A percentile compares a stretch with the other conserved stretches of the same genome.
These are phyloP conservation scores for Pachycephala philippinensis DNA, from an alignment of 2,113 vertebrate species.

Conservation along the genomic window DNA sequence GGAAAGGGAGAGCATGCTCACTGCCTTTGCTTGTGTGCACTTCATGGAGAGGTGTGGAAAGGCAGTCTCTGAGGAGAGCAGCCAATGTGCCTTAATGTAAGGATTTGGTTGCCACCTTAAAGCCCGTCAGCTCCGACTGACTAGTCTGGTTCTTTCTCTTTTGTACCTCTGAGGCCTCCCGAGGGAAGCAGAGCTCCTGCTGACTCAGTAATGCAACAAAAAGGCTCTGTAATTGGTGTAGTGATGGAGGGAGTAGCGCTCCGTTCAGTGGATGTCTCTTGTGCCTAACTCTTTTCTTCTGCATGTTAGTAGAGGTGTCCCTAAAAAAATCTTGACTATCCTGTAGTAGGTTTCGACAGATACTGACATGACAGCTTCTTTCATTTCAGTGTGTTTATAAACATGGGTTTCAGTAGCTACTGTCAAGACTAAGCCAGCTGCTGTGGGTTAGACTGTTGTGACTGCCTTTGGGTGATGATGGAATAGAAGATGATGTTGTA, in stretches of 20 bases:
- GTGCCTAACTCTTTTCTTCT: background rate
- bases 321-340: background rate
- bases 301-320: background rate
- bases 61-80: background rate
- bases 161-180: background rate
- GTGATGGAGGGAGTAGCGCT: background rate
- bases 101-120: background rate
- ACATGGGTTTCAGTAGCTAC: background rate
- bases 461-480: background rate
- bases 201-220: constrained; percentile 18
- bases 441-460: background rate
- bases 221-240: background rate
- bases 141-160: constrained; percentile 46
- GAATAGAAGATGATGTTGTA: background rate
- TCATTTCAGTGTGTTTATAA: background rate
- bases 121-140: background rate
- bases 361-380: background rate
- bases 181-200: background rate
- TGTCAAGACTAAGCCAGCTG: background rate
- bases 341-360: background rate
- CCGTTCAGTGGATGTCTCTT: background rate
- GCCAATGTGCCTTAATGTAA: background rate
- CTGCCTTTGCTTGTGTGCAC: fast-evolving
- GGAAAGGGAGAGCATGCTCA: fast-evolving
- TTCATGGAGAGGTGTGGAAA: background rate